Evolutionary conservation across 2,113 vertebrate genomes (phyloP).

Genomic region (Apus apus): DNA sequence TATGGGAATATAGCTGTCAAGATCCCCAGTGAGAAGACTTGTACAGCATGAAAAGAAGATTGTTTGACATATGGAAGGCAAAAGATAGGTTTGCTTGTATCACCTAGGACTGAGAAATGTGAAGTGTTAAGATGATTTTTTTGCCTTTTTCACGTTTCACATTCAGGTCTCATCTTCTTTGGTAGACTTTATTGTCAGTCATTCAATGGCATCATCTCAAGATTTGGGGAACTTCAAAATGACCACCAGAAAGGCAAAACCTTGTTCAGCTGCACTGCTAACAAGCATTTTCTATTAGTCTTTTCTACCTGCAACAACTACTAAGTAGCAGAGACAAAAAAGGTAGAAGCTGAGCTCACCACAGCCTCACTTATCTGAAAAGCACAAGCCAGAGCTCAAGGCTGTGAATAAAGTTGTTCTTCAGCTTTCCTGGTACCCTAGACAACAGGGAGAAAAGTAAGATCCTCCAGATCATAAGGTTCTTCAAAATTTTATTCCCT

Average conservation of each 20-base stretch:
- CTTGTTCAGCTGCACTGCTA: not conserved
- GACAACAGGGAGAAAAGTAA: not conserved
- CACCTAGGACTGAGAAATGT: rapidly evolving
- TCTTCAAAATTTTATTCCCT: not conserved
- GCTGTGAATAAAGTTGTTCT: not conserved
- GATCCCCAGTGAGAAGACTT: not conserved
- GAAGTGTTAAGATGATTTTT: not conserved
- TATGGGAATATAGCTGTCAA: not conserved
- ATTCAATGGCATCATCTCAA: not conserved
- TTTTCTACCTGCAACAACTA: not conserved
- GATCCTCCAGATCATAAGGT: not conserved
- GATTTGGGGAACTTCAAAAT: not conserved
- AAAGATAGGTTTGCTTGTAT: not conserved
- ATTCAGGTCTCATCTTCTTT: not conserved
- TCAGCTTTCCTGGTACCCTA: not conserved
- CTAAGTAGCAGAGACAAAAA: not conserved
- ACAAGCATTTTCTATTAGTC: not conserved
- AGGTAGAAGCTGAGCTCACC: not conserved
- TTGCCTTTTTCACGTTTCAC: not conserved
- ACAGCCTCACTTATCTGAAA: not conserved
- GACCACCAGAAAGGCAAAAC: not conserved
- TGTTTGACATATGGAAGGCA: not conserved
- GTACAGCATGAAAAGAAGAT: not conserved
- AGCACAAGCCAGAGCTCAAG: not conserved
- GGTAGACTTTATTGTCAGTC: not conserved